Conservation (phyloP, 2,797 vertebrate genomes). For the Gallinago stenura region DNA sequence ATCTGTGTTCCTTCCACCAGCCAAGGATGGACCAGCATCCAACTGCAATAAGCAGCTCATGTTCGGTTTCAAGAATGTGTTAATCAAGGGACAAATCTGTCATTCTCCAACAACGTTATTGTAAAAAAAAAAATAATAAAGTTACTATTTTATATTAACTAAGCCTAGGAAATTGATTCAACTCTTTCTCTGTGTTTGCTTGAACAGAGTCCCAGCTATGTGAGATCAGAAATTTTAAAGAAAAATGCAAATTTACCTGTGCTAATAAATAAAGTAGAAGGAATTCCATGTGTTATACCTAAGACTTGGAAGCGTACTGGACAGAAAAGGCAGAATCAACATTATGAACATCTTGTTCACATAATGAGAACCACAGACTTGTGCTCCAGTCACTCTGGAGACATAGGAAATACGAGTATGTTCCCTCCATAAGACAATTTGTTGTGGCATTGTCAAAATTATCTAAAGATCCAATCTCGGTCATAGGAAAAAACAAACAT, state of each 20-base stretch:
- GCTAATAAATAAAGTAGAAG: neutral
- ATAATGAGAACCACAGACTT: slow-evolving; percentile 37
- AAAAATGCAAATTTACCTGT: neutral
- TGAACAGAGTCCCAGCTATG: neutral
- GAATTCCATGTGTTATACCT: neutral
- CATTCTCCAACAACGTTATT: neutral
- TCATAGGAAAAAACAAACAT: slow-evolving; percentile 52
- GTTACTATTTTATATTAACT: neutral
- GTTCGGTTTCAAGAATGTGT: neutral
- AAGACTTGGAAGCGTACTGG: neutral
- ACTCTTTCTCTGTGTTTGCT: neutral
- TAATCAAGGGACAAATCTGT: neutral
- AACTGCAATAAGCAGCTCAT: neutral
- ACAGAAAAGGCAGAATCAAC: neutral
- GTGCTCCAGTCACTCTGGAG: slow-evolving; percentile 33
- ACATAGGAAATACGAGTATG: slow-evolving; percentile 13
- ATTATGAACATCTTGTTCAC: slow-evolving; percentile 41
- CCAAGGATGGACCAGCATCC: neutral
- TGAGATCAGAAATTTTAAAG: neutral
- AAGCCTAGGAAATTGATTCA: neutral
- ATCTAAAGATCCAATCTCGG: slow-evolving; percentile 28
- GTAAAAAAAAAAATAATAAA: neutral
- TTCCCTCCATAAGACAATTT: slow-evolving; percentile 26
- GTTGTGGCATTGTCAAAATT: slow-evolving; percentile 60
- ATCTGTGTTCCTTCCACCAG: neutral